Conservation (phyloP, 2,113 vertebrate species). For the Serinus canaria region DNA sequence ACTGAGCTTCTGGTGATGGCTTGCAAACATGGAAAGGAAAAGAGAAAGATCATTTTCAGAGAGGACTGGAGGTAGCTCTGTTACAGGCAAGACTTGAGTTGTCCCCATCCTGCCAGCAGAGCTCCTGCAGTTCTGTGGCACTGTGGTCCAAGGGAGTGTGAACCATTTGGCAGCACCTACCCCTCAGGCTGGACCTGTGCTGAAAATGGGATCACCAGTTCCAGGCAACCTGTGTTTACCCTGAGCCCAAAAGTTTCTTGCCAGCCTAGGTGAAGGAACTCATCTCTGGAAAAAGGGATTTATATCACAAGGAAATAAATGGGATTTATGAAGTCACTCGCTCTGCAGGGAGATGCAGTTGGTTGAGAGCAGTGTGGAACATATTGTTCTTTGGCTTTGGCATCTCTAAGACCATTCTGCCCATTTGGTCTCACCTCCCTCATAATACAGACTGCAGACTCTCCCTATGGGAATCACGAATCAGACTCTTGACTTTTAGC, state of each 20-base stretch:
- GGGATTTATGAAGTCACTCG: background rate
- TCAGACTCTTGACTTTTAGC: background rate
- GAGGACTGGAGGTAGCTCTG: background rate
- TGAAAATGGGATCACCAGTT: background rate
- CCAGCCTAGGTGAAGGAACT: background rate
- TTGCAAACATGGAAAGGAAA: background rate
- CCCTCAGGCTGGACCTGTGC: background rate
- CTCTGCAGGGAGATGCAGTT: background rate
- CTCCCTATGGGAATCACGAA: background rate
- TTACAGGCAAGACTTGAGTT: background rate
- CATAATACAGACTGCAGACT: background rate
- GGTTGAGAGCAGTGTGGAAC: background rate
- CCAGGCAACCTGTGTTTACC: background rate
- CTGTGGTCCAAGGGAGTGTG: background rate
- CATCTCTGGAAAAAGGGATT: background rate
- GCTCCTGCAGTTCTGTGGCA: background rate
- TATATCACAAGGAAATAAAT: background rate
- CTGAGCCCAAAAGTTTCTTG: background rate
- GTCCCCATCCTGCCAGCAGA: background rate
- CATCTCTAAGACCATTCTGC: background rate
- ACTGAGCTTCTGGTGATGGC: background rate
- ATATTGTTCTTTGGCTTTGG: background rate
- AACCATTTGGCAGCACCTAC: background rate
- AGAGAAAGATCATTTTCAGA: background rate
- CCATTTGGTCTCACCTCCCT: constrained; percentile 17